Percentiles rank a stretch among this genome's conserved stretches.
phyloP scores from a whole-genome alignment of 92 coral and sea anemone genomes.

The Epizoanthus rinbou region DNA sequence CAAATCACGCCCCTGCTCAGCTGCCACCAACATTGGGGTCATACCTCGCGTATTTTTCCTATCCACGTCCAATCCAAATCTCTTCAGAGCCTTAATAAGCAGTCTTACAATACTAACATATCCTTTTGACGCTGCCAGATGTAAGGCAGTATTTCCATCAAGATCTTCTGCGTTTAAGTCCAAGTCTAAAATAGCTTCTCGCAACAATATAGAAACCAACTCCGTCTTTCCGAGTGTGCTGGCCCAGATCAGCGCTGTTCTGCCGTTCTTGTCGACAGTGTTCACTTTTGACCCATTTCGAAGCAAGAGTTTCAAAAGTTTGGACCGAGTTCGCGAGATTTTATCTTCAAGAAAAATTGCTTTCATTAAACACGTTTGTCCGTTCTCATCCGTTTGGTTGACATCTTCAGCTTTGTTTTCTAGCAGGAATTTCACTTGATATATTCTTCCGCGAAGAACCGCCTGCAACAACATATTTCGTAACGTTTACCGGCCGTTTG shows the following conservation, averaged over 20 bases:
- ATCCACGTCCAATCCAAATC: constrained; percentile 88
- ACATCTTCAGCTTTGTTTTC: constrained; percentile 75
- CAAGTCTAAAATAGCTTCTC: constrained; percentile 72
- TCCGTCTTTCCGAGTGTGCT: constrained; percentile 71
- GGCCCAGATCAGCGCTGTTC: constrained; percentile 87
- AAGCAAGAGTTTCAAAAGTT: constrained; percentile 74
- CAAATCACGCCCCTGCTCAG: constrained; percentile 68
- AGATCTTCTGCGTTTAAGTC: constrained; percentile 79
- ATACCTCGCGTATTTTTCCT: constrained; percentile 77
- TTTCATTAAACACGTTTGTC: constrained; percentile 89
- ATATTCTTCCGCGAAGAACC: constrained; percentile 79
- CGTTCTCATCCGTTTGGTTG: constrained; percentile 83
- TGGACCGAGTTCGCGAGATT: constrained; percentile 82
- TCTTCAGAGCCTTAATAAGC: constrained; percentile 72
- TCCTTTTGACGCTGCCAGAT: constrained; percentile 81
- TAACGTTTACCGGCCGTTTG: background rate
- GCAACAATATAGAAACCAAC: constrained; percentile 70
- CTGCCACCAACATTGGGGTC: constrained; percentile 84
- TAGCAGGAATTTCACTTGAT: constrained; percentile 89
- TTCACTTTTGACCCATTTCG: constrained; percentile 83
- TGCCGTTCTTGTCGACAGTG: constrained; percentile 70
- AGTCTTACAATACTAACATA: constrained; percentile 60
- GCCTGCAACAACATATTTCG: constrained; percentile 80
- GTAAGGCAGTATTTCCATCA: constrained; percentile 88
- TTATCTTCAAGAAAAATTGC: constrained; percentile 86